phyloP scores from a whole-genome alignment of 1,140 invertebrate species.

The Ridgeia piscesae region DNA sequence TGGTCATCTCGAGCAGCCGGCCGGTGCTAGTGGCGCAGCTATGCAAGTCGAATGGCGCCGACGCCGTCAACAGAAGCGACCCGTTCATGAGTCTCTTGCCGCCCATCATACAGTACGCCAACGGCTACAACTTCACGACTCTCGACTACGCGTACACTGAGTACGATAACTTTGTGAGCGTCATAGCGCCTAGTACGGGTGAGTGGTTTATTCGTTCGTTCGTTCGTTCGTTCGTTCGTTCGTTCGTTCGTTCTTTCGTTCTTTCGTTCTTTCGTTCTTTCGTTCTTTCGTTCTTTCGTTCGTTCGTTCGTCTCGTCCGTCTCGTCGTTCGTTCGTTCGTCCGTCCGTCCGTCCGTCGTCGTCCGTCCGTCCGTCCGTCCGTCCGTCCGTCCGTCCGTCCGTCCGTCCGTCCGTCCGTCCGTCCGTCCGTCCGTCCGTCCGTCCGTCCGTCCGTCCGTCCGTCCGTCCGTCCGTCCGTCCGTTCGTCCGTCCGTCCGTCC shows the following conservation, averaged over 20 bases:
- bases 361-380: too few species aligned
- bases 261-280: too few species aligned
- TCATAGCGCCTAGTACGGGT: not conserved
- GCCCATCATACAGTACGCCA: not conserved
- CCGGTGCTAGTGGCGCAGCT: conserved; percentile 11
- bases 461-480: too few species aligned
- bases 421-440: too few species aligned
- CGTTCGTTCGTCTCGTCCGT: too few species aligned
- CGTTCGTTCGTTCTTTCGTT: too few species aligned
- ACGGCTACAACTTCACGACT: conserved; percentile 13
- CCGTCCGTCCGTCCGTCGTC: too few species aligned
- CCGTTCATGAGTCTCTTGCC: conserved; percentile 21
- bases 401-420: too few species aligned
- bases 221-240: too few species aligned
- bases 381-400: not conserved
- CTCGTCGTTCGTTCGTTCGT: too few species aligned
- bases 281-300: too few species aligned
- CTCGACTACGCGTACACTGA: not conserved
- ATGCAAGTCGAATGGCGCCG: conserved; percentile 16
- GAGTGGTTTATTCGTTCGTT: not conserved
- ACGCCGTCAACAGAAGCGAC: conserved; percentile 6
- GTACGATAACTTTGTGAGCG: conserved; percentile 4
- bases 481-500: not conserved
- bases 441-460: too few species aligned
- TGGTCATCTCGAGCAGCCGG: not conserved